Evolutionary conservation across 2,888 invertebrate species (phyloP).

Genomic region (Maniola hyperantus): DNA sequence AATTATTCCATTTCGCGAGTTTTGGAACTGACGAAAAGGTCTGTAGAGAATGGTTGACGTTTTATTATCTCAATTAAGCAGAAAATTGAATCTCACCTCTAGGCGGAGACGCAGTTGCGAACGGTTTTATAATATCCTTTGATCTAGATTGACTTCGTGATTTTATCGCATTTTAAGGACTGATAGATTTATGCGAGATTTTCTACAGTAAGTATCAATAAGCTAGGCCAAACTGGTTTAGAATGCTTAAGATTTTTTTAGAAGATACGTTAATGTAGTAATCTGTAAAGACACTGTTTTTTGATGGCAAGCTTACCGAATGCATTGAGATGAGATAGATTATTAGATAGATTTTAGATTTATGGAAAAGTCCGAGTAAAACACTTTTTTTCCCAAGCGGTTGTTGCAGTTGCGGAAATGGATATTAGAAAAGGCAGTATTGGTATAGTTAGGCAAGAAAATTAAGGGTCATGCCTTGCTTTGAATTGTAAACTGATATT

Average conservation of each 20-base stretch:
- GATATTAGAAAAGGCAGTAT: not conserved
- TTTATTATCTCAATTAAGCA: conserved; percentile 70
- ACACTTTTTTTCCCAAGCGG: too few relatives aligned
- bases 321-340: too few relatives aligned
- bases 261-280: too few relatives aligned
- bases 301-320: too few relatives aligned
- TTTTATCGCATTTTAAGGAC: conserved; percentile 47
- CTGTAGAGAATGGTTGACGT: conserved; percentile 43
- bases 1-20: conserved; percentile 61
- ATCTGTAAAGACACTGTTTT: too few relatives aligned
- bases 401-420: too few relatives aligned
- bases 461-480: too few relatives aligned
- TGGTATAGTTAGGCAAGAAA: too few relatives aligned
- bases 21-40: conserved; percentile 58
- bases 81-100: conserved; percentile 56
- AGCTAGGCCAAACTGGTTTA: too few relatives aligned
- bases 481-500: too few relatives aligned
- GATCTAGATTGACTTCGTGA: conserved; percentile 8
- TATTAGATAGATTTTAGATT: too few relatives aligned
- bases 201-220: not conserved
- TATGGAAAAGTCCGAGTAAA: not conserved
- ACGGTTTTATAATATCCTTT: conserved; percentile 32
- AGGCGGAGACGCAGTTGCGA: conserved; percentile 32
- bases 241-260: too few relatives aligned
- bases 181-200: not conserved